Percentiles rank a stretch among this genome's conserved stretches.
Evolutionary conservation across 1,140 invertebrate genomes (phyloP).

Genomic region (Cephus cinctus): DNA sequence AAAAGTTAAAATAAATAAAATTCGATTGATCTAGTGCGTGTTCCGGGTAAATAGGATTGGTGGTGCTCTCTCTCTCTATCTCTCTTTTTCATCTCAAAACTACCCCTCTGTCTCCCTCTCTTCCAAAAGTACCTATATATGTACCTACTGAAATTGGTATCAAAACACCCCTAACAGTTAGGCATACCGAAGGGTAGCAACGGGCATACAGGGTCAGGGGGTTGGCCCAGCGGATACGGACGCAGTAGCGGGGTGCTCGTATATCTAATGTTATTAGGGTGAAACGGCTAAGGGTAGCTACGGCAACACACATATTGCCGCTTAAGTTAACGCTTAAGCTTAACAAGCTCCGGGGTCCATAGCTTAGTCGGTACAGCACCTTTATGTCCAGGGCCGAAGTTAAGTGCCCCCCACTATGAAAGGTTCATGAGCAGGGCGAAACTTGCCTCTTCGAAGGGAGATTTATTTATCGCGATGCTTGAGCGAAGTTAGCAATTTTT

Average conservation of each 20-base stretch:
- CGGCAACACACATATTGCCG: conserved; percentile 24
- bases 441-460: background rate
- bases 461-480: too few species aligned
- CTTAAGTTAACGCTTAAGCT: conserved; percentile 27
- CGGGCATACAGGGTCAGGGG: background rate
- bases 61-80: too few species aligned
- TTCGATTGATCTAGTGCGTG: too few species aligned
- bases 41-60: too few species aligned
- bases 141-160: too few species aligned
- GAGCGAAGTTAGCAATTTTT: too few species aligned
- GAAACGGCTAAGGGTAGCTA: conserved; percentile 23
- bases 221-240: too few species aligned
- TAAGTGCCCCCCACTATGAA: background rate
- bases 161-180: too few species aligned
- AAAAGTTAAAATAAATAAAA: background rate
- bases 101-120: too few species aligned
- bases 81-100: too few species aligned
- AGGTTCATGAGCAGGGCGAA: background rate
- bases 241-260: conserved; percentile 16
- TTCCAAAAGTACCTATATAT: too few species aligned
- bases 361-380: background rate
- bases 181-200: background rate
- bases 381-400: too few species aligned
- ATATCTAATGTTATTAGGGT: conserved; percentile 26
- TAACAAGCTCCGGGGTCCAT: conserved; percentile 14